Base-by-base conservation (phyloP, 2,113 vertebrate genomes). In the Hymenochirus boettgeri region DNA sequence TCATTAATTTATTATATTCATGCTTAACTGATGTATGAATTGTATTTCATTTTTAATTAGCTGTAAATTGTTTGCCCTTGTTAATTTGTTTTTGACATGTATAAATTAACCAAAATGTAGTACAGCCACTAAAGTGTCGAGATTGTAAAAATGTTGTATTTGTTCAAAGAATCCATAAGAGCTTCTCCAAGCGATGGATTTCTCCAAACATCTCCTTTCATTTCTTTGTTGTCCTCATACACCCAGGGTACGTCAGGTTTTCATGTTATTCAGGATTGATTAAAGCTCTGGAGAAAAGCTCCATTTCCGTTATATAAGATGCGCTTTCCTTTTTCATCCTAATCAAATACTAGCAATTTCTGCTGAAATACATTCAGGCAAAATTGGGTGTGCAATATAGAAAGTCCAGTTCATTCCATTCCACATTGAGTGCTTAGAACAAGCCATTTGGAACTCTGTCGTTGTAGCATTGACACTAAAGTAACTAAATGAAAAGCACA, bases 331-430 rank as follows among this genome's bases (percentile, higher is more conserved):
- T 6, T 26, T 53, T 25, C 24, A 26, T 24, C 23, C 48, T 31
- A 52, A 52, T 52, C 50, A 53, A 31, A 31, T 26, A 55, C 26
- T 18, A n/a, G n/a, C n/a, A 31, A 9, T 17, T 29, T 55, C n/a
- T 13, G 6, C 52, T n/a, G 9, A 31, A 5, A 55, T 19, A 29
- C 52, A 55, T 31, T 55, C 15, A 33, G 26, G 31, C 7, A 11
- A 53, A 55, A 55, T 55, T 25, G n/a, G 27, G 31, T 31, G 25
- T 55, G 17, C 27, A 18, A 17, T 31, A n/a, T 19, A 7, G 27
- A 18, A 55, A 10, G 15, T 17, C 17, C 25, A 17, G 27, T 12
- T 10, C 52, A 29, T 10, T 55, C 26, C 26, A 55, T 26, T 55
- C 15, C 29, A 13, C n/a, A n/a, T n/a, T n/a, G n/a, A n/a, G n/a